phyloP scores from a whole-genome alignment of 1,140 invertebrate genomes.

The Cydia fagiglandana region DNA sequence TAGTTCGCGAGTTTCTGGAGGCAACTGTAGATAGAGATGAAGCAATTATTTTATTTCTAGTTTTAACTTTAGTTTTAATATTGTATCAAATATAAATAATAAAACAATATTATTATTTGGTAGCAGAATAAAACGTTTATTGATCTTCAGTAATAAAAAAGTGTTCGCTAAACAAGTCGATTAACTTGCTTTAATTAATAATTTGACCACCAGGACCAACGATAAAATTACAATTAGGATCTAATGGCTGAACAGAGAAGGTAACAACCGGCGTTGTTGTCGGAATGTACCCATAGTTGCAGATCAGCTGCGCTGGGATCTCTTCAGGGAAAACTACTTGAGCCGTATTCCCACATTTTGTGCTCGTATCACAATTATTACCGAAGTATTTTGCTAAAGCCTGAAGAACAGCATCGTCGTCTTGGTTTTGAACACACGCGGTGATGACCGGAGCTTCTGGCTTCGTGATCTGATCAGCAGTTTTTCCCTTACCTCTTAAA shows the following conservation, averaged over 20 bases:
- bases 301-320: conserved; percentile 50
- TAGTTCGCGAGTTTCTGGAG: no score
- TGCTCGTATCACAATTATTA: background rate
- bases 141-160: no score
- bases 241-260: conserved; percentile 48
- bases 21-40: no score
- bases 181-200: background rate
- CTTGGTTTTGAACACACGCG: background rate
- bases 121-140: no score
- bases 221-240: conserved; percentile 42
- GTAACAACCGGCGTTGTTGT: conserved; percentile 45
- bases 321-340: conserved; percentile 47
- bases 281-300: conserved; percentile 49
- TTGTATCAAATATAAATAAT: no score
- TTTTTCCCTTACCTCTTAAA: background rate
- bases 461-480: background rate
- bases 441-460: background rate
- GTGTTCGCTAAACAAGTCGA: no score
- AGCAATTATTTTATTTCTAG: no score
- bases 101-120: no score
- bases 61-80: no score
- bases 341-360: conserved; percentile 34
- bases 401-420: background rate
- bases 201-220: conserved; percentile 15
- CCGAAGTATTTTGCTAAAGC: background rate